Evolutionary conservation across 2,797 vertebrate genomes (phyloP).

Genomic region (Lacerta agilis): DNA sequence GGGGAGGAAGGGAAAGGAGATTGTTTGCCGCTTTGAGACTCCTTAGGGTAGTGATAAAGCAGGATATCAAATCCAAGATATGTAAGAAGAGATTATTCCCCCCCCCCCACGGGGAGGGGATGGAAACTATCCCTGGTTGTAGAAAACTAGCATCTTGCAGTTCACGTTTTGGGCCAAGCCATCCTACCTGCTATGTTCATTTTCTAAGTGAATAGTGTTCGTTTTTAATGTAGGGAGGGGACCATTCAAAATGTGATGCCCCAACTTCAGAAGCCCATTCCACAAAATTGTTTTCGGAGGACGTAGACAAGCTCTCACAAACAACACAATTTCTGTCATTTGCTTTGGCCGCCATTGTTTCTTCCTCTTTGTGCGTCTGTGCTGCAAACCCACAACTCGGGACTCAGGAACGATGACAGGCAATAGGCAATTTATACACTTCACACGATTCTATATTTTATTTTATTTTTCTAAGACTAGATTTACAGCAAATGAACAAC

Average conservation of each 20-base stretch:
- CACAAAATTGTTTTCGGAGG: background rate
- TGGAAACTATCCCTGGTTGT: no score
- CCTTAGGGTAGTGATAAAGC: no score
- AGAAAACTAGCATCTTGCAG: background rate
- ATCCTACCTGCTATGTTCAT: background rate
- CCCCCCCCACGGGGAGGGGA: no score
- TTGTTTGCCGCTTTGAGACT: no score
- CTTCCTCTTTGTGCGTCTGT: background rate
- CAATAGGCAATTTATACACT: slow-evolving; percentile 5
- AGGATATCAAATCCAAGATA: background rate
- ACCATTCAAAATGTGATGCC: background rate
- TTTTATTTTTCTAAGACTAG: background rate
- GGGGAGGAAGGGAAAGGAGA: no score
- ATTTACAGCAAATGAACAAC: slow-evolving; percentile 34
- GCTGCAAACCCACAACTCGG: background rate
- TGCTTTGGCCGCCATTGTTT: background rate
- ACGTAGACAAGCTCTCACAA: background rate
- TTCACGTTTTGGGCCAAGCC: background rate
- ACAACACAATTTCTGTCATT: background rate
- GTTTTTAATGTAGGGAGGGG: background rate
- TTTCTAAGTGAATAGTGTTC: background rate
- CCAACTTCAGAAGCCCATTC: no score
- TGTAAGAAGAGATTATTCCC: background rate
- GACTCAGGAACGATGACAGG: slow-evolving; percentile 1
- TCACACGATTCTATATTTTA: background rate